Evolutionary conservation across 2,888 invertebrate genomes (phyloP), one percentile per base, ranked within the genome.

Genomic region (Poecilobothrus nobilitatus): DNA sequence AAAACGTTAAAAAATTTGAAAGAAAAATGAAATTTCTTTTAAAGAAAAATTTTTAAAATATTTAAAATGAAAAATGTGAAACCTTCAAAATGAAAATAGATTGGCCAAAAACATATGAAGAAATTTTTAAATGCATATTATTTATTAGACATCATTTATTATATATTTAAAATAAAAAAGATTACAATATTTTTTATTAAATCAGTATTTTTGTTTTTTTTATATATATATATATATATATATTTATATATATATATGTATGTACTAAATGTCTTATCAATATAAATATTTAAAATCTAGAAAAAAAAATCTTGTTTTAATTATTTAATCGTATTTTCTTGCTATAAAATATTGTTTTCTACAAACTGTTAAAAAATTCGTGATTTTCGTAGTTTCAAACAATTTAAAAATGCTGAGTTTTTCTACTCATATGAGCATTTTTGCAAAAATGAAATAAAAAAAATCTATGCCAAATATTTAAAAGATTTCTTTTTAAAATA

Each of bases 71-170:
- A 53, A 53, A 53, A 53, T 53, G 18, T 18, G 5, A 53, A 53
- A 18, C 18, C 15, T n/a, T 2, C 1, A 53, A 53, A 15, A 18
- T 53, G 53, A 53, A 53, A 12, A 18, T 18, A 53, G n/a, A 18
- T 53, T n/a, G 18, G 53, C 53, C 18, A 53, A 53, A 53, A 53
- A 12, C 2, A 53, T 12, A 18, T 53, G 37, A 37, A 27, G 5
- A 27, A 27, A 27, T 4, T 27, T 27, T 27, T 41, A 41, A 41
- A 41, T n/a, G 2, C 53, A 53, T 6, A 37, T 53, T 12, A 53
- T 53, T 53, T 53, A 53, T 53, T 15, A 53, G 53, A 53, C 53
- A 18, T 53, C 53, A 53, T 53, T 53, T 53, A 53, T 53, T 53
- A 53, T 12, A n/a, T 53, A 18, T 18, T 41, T 53, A n/a, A 53